Percentiles rank a stretch among this genome's conserved stretches.
Conservation (phyloP, 2,113 vertebrate species). For the Phalacrocorax pelagicus region DNA sequence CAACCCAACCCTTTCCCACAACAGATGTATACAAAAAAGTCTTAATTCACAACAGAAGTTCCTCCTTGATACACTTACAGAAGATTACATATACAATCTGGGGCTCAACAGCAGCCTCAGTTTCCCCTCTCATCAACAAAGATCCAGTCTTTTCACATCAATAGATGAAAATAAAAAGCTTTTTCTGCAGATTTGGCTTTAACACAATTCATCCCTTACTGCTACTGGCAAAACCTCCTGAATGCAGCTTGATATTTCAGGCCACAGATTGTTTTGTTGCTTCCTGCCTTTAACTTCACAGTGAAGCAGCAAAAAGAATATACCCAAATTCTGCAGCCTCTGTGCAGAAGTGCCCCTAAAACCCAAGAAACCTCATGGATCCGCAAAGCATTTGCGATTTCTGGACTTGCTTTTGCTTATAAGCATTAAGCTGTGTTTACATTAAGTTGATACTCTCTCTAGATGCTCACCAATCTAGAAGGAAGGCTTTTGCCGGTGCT, state of each 20-base stretch:
- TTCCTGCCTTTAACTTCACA: slow-evolving; percentile 44
- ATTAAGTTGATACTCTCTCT: neutral
- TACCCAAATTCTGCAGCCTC: neutral
- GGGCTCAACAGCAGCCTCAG: slow-evolving; percentile 15
- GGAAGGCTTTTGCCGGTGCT: neutral
- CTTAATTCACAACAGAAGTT: slow-evolving; percentile 5
- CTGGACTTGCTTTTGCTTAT: neutral
- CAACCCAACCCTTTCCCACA: slow-evolving; percentile 6
- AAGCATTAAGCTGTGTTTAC: neutral
- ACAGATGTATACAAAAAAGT: neutral
- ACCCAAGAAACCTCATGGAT: neutral
- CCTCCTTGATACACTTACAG: neutral
- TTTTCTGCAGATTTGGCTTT: slow-evolving; percentile 40
- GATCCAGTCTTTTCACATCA: slow-evolving; percentile 23
- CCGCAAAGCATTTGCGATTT: neutral
- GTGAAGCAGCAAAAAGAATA: neutral
- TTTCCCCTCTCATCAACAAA: slow-evolving; percentile 44
- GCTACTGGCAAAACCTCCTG: slow-evolving; percentile 13
- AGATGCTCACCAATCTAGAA: neutral
- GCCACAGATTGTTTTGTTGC: slow-evolving; percentile 30
- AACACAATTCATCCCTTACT: slow-evolving; percentile 16
- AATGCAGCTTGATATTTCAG: slow-evolving; percentile 51
- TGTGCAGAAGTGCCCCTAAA: neutral
- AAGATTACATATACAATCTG: neutral
- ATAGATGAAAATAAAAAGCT: neutral